Base-by-base conservation (phyloP, 2,797 vertebrate species). In the Peromyscus eremicus region DNA sequence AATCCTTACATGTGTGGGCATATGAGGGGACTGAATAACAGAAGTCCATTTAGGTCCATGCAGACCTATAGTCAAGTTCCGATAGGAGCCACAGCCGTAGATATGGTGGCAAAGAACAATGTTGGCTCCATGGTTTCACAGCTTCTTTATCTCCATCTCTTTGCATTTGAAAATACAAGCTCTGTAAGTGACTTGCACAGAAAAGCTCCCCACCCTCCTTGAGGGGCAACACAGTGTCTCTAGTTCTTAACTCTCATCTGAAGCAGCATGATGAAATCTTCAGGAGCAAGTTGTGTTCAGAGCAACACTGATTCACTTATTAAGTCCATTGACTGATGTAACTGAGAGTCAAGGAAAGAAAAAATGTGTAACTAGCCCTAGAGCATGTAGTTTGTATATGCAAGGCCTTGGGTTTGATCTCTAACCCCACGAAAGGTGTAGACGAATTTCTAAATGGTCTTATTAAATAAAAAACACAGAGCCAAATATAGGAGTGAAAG, bases 81-180 rank as follows among this genome's bases (percentile, higher is more conserved):
- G 7, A 17, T 7, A 5, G 76, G 27, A 49, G 5, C 17, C 66
- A 19, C 0, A 1, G 29, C 1, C 1, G 29, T 57, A 13, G 64
- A 46, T 66, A 70, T 4, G 32, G 37, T 4, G 16, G 40, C n/a
- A 19, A 82, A 34, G 37, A n/a, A 17, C 25, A 29, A 12, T 11
- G 2, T 37, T 62, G 29, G 6, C 2, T 81, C 49, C 5, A 3
- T 57, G 52, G 52, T 49, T 52, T 34, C 19, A 40, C 0, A 16
- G 19, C 34, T 87, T 89, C 84, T 16, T 32, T 52, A 17, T 32
- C 29, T 46, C 40, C 1, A 12, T 32, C 68, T 64, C 70, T 75
- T 49, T 84, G 43, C 64, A 46, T 84, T 85, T 46, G 77, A 52
- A 91, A 66, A 25, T 21, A 40, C 4, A 13, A 12, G 8, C 21